Conservation (phyloP, 1,140 invertebrate genomes). For the Theocolax elegans region DNA sequence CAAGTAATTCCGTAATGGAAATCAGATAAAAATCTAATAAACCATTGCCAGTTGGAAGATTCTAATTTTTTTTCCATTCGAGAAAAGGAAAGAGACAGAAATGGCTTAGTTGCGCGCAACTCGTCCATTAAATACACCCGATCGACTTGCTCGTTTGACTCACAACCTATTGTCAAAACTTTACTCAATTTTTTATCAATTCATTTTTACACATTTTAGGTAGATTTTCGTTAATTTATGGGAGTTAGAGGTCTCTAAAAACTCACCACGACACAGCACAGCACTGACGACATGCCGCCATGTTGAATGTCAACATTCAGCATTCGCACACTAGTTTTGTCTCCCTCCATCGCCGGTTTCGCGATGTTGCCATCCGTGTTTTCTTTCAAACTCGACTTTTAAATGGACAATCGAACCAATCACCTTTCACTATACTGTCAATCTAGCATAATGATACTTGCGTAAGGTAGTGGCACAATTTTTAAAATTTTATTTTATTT, state of each 20-base stretch:
- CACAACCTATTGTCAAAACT: neutral
- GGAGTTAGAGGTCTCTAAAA: slow-evolving; percentile 46
- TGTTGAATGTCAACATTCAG: slow-evolving; percentile 79
- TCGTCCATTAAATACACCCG: slow-evolving; percentile 6
- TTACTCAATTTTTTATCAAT: neutral
- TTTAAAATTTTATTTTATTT: slow-evolving; percentile 5
- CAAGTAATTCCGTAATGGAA: no score
- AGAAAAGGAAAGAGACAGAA: slow-evolving; percentile 17
- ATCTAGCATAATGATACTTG: slow-evolving; percentile 15
- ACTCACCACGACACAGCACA: slow-evolving; percentile 91
- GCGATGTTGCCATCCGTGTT: slow-evolving; percentile 28
- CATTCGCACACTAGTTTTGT: slow-evolving; percentile 41
- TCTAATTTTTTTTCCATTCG: slow-evolving; percentile 50
- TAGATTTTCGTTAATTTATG: slow-evolving; percentile 39
- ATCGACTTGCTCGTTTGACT: neutral
- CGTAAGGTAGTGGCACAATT: neutral
- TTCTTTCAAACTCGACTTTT: slow-evolving; percentile 8
- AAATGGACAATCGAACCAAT: slow-evolving; percentile 27
- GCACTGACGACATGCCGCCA: slow-evolving; percentile 95
- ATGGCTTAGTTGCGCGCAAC: slow-evolving; percentile 1
- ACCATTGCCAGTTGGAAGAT: slow-evolving; percentile 44
- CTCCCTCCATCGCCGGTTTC: slow-evolving; percentile 38
- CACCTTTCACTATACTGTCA: neutral
- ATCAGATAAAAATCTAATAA: neutral
- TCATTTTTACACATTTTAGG: neutral